Conservation (phyloP, 2,888 invertebrate species). For the Drosophila barbarae region DNA sequence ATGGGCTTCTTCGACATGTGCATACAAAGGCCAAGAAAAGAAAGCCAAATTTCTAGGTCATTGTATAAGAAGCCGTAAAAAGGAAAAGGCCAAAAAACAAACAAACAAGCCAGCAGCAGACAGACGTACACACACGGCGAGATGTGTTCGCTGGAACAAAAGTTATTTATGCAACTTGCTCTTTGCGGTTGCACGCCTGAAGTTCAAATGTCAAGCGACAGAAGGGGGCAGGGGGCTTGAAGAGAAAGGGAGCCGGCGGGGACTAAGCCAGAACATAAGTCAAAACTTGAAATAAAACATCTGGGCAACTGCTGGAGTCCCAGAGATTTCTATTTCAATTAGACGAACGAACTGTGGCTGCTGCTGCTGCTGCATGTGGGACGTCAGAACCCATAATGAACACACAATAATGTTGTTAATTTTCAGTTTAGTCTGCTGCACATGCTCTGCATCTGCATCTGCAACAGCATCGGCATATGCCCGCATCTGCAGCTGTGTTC, state of each 20-base stretch:
- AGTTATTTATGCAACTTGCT: slow-evolving; percentile 65
- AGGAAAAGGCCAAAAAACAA: slow-evolving; percentile 31
- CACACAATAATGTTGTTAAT: slow-evolving; percentile 69
- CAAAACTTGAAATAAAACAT: slow-evolving; percentile 67
- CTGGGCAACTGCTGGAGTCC: slow-evolving; percentile 40
- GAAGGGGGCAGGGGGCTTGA: not conserved
- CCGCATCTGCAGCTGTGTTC: slow-evolving; percentile 54
- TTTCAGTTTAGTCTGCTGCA: slow-evolving; percentile 41
- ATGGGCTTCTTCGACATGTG: slow-evolving; percentile 40
- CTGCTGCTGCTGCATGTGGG: slow-evolving; percentile 51
- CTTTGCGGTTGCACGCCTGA: slow-evolving; percentile 62
- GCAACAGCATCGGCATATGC: slow-evolving; percentile 36
- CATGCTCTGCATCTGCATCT: slow-evolving; percentile 34
- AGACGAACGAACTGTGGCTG: slow-evolving; percentile 34
- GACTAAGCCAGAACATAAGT: slow-evolving; percentile 47
- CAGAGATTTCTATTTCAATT: slow-evolving; percentile 68
- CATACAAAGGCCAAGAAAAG: slow-evolving; percentile 50
- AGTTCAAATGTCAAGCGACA: slow-evolving; percentile 65
- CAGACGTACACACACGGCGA: slow-evolving; percentile 17
- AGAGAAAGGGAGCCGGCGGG: slow-evolving; percentile 6
- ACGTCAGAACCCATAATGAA: slow-evolving; percentile 61
- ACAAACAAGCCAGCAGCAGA: slow-evolving; percentile 20
- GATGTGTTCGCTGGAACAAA: slow-evolving; percentile 39
- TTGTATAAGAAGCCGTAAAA: slow-evolving; percentile 35
- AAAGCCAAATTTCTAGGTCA: slow-evolving; percentile 68